Evolutionary conservation across 2,113 vertebrate genomes (phyloP), one percentile per base, ranked within the genome.

Genomic region (Calyptomena viridis): DNA sequence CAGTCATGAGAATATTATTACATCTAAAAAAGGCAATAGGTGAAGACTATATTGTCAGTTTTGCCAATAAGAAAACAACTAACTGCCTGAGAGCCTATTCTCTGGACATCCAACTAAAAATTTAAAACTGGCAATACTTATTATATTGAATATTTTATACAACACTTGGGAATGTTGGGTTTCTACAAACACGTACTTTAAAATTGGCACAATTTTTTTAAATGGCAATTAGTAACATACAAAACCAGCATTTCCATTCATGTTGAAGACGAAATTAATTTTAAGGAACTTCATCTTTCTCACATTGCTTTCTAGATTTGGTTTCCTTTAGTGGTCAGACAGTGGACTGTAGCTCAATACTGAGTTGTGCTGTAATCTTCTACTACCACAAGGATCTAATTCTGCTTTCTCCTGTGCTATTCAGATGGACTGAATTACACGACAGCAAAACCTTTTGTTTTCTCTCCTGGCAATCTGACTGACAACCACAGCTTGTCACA

Each of bases 181-280:
- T 96, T 93, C 88, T 87, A 97, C 88, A 96, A 94, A 92, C 78
- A 80, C 19, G 62, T 76, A 96, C 74, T 92, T 97, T 78, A 94
- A 96, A 87, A 95, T 98, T 98, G 98, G 97, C 97, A 98, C 97
- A 93, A 55, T 80, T 89, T 64, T 96, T 96, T 89, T 50, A 94
- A 96, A 95, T 95, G 96, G 96, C 82, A 94, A 93, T 93, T 63
- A 81, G 82, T 87, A 96, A 94, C 50, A 90, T 91, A 95, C 85
- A 95, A 96, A 96, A 94, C 59, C 90, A 96, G 86, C 50, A 71
- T 82, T 96, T 96, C 83, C 76, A 49, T 75, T 94, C 78, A 84
- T 0, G 11, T 91, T 79, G 86, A 76, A 39, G 30, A 75, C 91
- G 49, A 95, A 93, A 84, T 68, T 14, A 83, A 42, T 60, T 58